Conservation (phyloP, 2,888 invertebrate species). For the Drosophila seclusa region DNA sequence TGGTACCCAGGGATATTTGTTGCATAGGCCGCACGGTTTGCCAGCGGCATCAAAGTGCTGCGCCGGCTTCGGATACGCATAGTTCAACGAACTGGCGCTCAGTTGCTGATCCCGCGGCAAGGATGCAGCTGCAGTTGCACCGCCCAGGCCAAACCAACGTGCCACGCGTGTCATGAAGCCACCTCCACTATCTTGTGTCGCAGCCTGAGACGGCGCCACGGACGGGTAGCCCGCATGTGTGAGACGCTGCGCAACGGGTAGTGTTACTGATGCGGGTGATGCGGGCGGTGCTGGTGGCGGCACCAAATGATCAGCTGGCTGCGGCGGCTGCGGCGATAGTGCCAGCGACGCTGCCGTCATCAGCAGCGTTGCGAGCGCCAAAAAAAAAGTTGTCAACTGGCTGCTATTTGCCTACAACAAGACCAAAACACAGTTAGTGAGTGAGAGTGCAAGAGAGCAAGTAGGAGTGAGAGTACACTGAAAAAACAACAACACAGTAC, state of each 20-base stretch:
- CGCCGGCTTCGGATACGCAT: conserved; percentile 71
- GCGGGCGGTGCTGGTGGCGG: conserved; percentile 78
- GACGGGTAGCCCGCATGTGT: conserved; percentile 46
- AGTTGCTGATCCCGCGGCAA: conserved; percentile 74
- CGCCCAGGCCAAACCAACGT: conserved; percentile 84
- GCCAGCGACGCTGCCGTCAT: conserved; percentile 19
- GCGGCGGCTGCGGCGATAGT: conserved; percentile 48
- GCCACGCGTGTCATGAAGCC: conserved; percentile 84
- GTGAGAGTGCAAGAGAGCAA: conserved; percentile 27
- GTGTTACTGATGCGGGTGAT: conserved; percentile 42
- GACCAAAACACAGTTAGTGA: neutral
- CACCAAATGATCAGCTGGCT: conserved; percentile 81
- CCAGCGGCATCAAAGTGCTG: conserved; percentile 72
- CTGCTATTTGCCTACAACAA: conserved; percentile 42
- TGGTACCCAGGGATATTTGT: conserved; percentile 93
- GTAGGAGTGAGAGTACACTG: neutral
- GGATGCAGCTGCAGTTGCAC: conserved; percentile 26
- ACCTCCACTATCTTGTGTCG: neutral
- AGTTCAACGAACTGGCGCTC: conserved; percentile 53
- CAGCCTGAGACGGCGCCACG: conserved; percentile 5
- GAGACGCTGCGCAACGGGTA: conserved; percentile 46
- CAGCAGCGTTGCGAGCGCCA: conserved; percentile 36
- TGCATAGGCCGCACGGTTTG: conserved; percentile 91
- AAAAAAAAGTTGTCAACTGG: conserved; percentile 39
- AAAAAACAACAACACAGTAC: neutral